Evolutionary conservation across 30 jellyfish, hydroid and myxozoan species (phyloP).

Genomic region (Aurelia aurita): DNA sequence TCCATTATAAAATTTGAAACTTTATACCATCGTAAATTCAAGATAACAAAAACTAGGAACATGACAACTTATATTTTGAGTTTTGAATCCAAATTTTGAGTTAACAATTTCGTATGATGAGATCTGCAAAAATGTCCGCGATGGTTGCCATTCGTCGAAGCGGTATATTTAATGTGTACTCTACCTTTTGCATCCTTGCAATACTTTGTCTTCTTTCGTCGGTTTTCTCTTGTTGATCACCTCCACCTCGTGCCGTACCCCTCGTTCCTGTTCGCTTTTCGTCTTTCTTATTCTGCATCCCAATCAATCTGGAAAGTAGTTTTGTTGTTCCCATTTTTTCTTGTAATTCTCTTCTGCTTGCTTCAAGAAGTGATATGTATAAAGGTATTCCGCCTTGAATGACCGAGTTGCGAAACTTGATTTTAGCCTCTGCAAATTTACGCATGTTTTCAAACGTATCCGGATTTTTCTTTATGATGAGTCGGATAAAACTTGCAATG

Average conservation of each 20-base stretch:
- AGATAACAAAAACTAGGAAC: no score
- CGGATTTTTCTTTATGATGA: slow-evolving; percentile 87
- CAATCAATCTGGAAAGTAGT: slow-evolving; percentile 16
- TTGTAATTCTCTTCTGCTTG: no score
- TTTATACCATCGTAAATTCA: no score
- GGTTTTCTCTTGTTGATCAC: neutral
- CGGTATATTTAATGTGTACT: neutral
- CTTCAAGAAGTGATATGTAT: slow-evolving; percentile 33
- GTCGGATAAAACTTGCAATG: slow-evolving; percentile 69
- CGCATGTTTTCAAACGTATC: slow-evolving; percentile 87
- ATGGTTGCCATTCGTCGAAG: neutral
- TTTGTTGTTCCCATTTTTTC: slow-evolving; percentile 19
- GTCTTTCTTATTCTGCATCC: slow-evolving; percentile 21
- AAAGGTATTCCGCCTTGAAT: slow-evolving; percentile 87
- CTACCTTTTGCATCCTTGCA: slow-evolving; percentile 44
- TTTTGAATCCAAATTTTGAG: no score
- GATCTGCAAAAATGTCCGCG: no score
- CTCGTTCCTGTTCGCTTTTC: neutral
- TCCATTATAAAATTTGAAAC: no score
- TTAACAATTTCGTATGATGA: no score
- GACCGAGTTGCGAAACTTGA: slow-evolving; percentile 55
- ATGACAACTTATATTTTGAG: no score
- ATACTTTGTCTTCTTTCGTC: slow-evolving; percentile 15
- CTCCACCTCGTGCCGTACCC: neutral
- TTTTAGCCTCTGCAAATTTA: slow-evolving; percentile 62